Percentiles rank a stretch among this genome's conserved stretches.
These are phyloP conservation scores for Salvelinus alpinus DNA, from an alignment of 2,113 vertebrate species.

Conservation along the genomic window DNA sequence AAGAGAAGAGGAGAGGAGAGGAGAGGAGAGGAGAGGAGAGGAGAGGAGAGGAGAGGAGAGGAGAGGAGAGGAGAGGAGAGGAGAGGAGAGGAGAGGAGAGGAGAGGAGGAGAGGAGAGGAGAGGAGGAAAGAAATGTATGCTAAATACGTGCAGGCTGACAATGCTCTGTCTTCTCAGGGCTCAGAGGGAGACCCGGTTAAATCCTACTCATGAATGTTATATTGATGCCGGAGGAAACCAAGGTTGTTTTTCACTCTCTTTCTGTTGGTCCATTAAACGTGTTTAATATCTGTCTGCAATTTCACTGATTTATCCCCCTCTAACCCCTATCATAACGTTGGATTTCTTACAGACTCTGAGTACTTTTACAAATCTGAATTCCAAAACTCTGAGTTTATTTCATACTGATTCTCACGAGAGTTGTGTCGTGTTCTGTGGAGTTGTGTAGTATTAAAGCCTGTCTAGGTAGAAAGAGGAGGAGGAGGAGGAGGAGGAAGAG, in stretches of 20 bases:
- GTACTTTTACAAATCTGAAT: neutral
- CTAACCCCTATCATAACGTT: conserved; percentile 55
- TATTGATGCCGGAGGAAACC: conserved; percentile 71
- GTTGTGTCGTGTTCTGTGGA: no score
- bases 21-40: no score
- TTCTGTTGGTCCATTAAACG: conserved; percentile 66
- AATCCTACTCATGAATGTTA: conserved; percentile 72
- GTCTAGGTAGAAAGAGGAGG: neutral
- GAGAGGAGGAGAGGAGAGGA: conserved; percentile 12
- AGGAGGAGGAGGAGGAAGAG: conserved; percentile 51
- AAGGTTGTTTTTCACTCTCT: conserved; percentile 62
- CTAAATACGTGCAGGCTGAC: conserved; percentile 72
- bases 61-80: conserved; percentile 23
- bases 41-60: no score
- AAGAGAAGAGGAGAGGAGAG: no score
- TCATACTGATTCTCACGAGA: no score
- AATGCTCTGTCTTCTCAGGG: conserved; percentile 66
- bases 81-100: no score
- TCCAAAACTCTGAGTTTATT: neutral
- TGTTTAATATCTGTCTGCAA: conserved; percentile 55
- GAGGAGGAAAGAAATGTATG: conserved; percentile 56
- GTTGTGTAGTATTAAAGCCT: no score
- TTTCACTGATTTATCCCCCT: conserved; percentile 39
- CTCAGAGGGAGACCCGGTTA: conserved; percentile 63
- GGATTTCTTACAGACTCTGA: conserved; percentile 40